Base-by-base conservation (phyloP, 2,797 vertebrate genomes). In the Mastacembelus armatus region DNA sequence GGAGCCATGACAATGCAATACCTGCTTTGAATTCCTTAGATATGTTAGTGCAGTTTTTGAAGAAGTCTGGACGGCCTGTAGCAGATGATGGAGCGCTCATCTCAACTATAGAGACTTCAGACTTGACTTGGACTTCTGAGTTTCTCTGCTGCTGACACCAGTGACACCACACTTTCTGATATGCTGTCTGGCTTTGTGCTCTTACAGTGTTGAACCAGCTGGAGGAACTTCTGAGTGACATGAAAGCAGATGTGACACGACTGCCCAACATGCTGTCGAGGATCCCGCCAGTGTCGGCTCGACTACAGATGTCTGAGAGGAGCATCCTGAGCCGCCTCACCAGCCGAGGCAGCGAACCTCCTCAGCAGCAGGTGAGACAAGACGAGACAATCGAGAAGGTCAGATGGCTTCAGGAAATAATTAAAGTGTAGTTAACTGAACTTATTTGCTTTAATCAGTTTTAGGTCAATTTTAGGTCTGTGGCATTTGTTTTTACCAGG, bases 261-360 rank as follows among this genome's bases (percentile, higher is more conserved):
- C 89, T 99, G 89, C 98, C 98, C 67, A 98, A 97, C 92, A 98
- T 98, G 97, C 85, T 99, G 77, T 97, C 97, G 64, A 93, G 97
- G 73, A 97, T 99, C 81, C 98, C 98, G 0, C 98, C 98, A 0
- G 97, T 99, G 81, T 97, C 98, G 0, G 95, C 96, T 14, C 96
- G 98, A 4, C 94, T 99, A 54, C 96, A 98, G 94, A 99, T 99
- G 98, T 99, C 98, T 0, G 98, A 99, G 86, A 90, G 98, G 57
- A 98, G 96, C 90, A 99, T 99, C 87, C 93, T 99, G 78, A 99
- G 97, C 88, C 95, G 97, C 55, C 94, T 99, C 87, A 97, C 98
- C 83, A 98, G 95, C 77, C 95, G 97, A 0, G 96, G 96, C 1
- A 95, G 93, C 0, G 97, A 99, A 47, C 95, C 95, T 4, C 86